Base-by-base conservation (phyloP, 2,888 invertebrate species). In the Fragum fragum region DNA sequence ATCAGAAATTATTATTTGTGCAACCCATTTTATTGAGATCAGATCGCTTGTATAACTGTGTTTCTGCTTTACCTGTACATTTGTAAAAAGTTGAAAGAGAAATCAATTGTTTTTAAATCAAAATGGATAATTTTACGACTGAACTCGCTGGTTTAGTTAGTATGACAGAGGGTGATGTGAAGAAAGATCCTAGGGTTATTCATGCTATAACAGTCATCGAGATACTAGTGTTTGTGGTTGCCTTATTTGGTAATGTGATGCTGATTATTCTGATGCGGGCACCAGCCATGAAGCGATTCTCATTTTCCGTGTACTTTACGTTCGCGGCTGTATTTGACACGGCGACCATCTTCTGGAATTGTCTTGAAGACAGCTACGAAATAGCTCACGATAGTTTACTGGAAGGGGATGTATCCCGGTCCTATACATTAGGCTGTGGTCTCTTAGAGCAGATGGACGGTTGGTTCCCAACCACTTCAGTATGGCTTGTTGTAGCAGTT, bases 301-400 rank as follows among this genome's bases (percentile, higher is more conserved):
- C 72, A 5, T 72, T 72, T 26, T 57, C 72, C 0, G 72, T 72
- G 36, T 72, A 59, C 39, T 72, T 72, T 39, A 57, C 72, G 1
- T 72, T 72, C 26, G 39, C 59, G 1, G 59, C 72, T 1, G 32
- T 72, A 1, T 72, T 72, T 28, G 72, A 57, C 26, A 59, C 59
- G 16, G 6, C 39, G 39, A 42, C 72, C 18, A 72, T 72, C 14
- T 55, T 55, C 23, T 71, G 71, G 71, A 71, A 71, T 23, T 29
- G 71, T n/a, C 23, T 71, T 9, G 32, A 71, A n/a, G 71, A 71
- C 21, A 2, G 28, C 1, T 71, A 71, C 36, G 57, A 59, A 29
- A 7, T 59, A 59, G 32, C 39, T 1, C 57, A 57, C 39, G 16
- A 16, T 7, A 42, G 16, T n/a, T 39, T 36, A 9, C 18, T 72